A percentile compares a stretch with the other conserved stretches of the same genome.
These are phyloP conservation scores for Callorhinus ursinus DNA, from an alignment of 2,113 vertebrate species.

Conservation along the genomic window DNA sequence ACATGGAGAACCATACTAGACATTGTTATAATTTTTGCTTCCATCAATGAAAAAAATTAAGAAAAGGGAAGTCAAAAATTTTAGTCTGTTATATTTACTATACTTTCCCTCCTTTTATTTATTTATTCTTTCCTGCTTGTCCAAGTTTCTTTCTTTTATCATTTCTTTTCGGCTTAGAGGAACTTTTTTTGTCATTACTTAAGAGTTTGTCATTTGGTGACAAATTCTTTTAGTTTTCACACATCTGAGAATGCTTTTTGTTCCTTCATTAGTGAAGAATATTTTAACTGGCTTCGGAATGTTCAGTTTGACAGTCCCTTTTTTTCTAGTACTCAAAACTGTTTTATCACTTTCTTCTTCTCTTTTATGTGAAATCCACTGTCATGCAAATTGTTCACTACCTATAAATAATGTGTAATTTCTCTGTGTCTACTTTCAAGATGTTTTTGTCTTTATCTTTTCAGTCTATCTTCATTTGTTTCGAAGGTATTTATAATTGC, in stretches of 20 bases:
- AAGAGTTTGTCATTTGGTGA: neutral
- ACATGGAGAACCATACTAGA: neutral
- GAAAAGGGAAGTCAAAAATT: neutral
- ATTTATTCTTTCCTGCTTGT: neutral
- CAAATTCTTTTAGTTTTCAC: neutral
- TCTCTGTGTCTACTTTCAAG: neutral
- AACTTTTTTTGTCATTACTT: neutral
- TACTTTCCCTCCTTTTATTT: neutral
- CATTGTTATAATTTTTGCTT: neutral
- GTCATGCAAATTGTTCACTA: neutral
- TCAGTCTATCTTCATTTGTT: neutral
- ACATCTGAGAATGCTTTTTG: neutral
- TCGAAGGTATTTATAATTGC: neutral
- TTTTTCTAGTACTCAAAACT: neutral
- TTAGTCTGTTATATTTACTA: neutral
- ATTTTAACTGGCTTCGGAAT: neutral
- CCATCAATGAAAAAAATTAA: neutral
- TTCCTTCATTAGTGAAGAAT: neutral
- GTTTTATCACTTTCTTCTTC: neutral
- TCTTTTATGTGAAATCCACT: neutral
- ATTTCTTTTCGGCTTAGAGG: neutral
- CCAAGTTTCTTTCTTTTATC: neutral
- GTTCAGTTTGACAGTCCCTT: neutral
- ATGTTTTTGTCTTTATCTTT: neutral
- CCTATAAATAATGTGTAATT: neutral